Base-by-base conservation (phyloP, 2,113 vertebrate species). In the Sorex fumeus region DNA sequence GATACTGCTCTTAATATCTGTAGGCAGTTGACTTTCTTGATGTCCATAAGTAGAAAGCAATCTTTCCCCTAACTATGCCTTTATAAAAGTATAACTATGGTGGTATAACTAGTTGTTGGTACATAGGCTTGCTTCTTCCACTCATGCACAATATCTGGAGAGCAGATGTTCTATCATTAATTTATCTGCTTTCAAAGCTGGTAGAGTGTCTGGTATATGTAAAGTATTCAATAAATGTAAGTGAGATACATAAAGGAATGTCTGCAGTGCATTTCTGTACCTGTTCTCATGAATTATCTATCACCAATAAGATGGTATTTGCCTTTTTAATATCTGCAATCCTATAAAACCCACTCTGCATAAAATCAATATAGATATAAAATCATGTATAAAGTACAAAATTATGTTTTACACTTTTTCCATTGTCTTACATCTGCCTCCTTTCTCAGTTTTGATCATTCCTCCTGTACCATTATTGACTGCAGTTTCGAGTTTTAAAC, bases 321-420 rank as follows among this genome's bases (percentile, higher is more conserved):
- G 50, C 15, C 40, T 84, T 79, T 86, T 53, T 53, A 64, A 90
- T 60, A 81, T 1, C 18, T 62, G 15, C 28, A 23, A 40, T 64
- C 7, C 2, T 83, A 27, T 78, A 47, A 2, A 83, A 27, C 53
- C 2, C 8, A 34, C 9, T 60, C 34, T 77, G 7, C 30, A 57
- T 93, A 67, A 62, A 10, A 80, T 87, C 13, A 84, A 27, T 84
- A 84, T 57, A 82, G 91, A 87, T 72, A 72, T 36, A 80, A 67
- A 69, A 81, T 79, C 72, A 8, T 81, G 25, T 67, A 53, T 40
- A 9, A 84, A 81, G 2, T 72, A 32, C 19, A 45, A 1, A 47
- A 1, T 47, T 79, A 36, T 19, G 47, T 25, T 45, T 89, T 36
- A 47, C 23, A 64, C 45, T 47, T 50, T 76, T 4, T 77, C n/a